Base-by-base conservation (phyloP, 1,140 invertebrate species). In the Sweltsa coloradensis region DNA sequence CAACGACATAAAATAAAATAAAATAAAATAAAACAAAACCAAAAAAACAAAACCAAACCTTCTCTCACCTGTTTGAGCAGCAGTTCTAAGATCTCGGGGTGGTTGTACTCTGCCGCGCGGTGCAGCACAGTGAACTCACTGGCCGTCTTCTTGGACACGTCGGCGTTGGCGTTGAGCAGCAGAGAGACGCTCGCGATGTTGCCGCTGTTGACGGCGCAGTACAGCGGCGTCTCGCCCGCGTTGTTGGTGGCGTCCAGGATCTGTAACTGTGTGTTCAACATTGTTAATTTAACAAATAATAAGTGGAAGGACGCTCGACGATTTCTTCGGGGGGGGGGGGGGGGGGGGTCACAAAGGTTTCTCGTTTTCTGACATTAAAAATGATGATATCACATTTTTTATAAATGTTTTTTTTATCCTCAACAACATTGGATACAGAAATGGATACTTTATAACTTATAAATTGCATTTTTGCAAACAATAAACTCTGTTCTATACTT, bases 171-270 rank as follows among this genome's bases (percentile, higher is more conserved):
- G 26, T 66, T 57, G 3, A 74, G 53, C 14, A 77, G 57, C 3
- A 65, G 53, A 54, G 62, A 55, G 3, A 74, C 66, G 46, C 68
- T 69, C 3, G 64, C 58, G 11, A 67, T 44, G 40, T 68, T 61
- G 3, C 65, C 62, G 37, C 66, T 51, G 27, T 53, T 58, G 3
- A 75, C 67, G 1, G 73, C 71, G 61, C 67, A 67, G 29, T 69
- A 67, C 11, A 76, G 53, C 3, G 74, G 66, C 5, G 72, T 75
- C 48, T 71, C 64, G n/a, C 68, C 64, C 42, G 57, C 48, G 27
- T 63, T 56, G 51, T 75, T 72, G 27, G 51, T 43, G 16, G 36
- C 9, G 19, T 58, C 49, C 9, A 61, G 45, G 7, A 58, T 47
- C 55, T 60, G 47, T n/a, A 52, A 48, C 23, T 41, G 27, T 16